Evolutionary conservation across 2,888 invertebrate species (phyloP).

Genomic region (Candidula unifasciata): DNA sequence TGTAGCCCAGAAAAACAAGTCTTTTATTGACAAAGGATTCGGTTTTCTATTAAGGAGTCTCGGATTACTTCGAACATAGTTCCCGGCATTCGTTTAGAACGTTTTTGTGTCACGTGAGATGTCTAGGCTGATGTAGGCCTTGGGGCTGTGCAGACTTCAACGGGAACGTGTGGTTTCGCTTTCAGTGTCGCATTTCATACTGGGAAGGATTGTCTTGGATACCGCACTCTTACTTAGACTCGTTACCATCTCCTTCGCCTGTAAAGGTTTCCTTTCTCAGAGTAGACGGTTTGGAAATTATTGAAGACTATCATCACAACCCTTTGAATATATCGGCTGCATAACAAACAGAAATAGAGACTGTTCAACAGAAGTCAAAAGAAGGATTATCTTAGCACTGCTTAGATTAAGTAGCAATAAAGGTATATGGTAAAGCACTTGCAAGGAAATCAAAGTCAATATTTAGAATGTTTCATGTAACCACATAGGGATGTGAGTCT

Average conservation of each 20-base stretch:
- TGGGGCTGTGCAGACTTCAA: background rate
- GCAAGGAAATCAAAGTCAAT: too few relatives aligned
- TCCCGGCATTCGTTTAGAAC: background rate
- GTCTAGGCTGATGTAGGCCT: background rate
- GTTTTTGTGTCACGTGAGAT: conserved; percentile 7
- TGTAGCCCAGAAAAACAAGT: conserved; percentile 21
- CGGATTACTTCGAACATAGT: background rate
- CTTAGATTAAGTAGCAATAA: too few relatives aligned
- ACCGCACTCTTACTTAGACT: background rate
- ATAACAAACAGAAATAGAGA: too few relatives aligned
- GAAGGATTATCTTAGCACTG: too few relatives aligned
- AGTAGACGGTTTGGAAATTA: too few relatives aligned
- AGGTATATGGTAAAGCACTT: too few relatives aligned
- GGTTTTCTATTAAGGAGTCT: background rate
- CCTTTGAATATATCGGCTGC: too few relatives aligned
- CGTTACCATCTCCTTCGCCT: background rate
- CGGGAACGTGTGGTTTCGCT: too few relatives aligned
- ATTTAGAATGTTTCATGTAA: too few relatives aligned
- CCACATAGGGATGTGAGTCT: too few relatives aligned
- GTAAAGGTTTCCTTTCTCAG: background rate
- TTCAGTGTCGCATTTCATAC: background rate
- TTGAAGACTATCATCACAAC: too few relatives aligned
- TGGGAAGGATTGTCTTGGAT: background rate
- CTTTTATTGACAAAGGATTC: conserved; percentile 31
- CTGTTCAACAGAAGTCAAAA: too few relatives aligned